Base-by-base conservation (phyloP, 2,113 vertebrate species). In the Neoarius graeffei region DNA sequence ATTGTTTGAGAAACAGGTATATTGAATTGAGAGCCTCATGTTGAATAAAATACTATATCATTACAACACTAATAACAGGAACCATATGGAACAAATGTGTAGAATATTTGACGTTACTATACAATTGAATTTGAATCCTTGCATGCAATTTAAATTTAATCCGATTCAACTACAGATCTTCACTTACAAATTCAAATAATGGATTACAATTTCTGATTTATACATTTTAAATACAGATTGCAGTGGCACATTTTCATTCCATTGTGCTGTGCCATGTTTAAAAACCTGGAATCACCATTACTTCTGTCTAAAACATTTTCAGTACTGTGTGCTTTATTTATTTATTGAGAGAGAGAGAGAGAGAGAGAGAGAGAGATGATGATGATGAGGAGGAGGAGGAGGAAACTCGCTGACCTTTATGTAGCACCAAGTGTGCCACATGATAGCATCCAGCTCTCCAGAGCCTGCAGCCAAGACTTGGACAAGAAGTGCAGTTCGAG, bases 381-480 rank as follows among this genome's bases (percentile, higher is more conserved):
- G 42, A 66, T 42, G 74, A 27, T 57, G 35, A 54, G 52, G 25
- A 76, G 23, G 54, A 81, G 66, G 76, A 57, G 79, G 57, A 74
- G 81, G 56, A 90, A 62, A 86, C 64, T 73, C 80, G 27, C 84
- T 90, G 84, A 90, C 86, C 89, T 86, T 90, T 90, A 77, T 88
- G 67, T n/a, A 30, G 83, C 83, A 87, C 42, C 71, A 67, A 86
- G 85, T 74, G 7, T 11, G 86, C 48, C 71, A 80, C 89, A 87
- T 80, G 83, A 81, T 83, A 80, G 84, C 54, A 62, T 81, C 59
- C 80, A 83, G 80, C 64, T 80, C 84, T 71, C 50, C 48, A 86
- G 74, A 80, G 80, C 74, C 80, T 54, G 74, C 73, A 86, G 87
- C 62, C 76, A 50, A 84, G 35, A 74, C 74, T 81, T 81, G 50